Base-by-base conservation (phyloP, 2,113 vertebrate species). In the Xiphias gladius region DNA sequence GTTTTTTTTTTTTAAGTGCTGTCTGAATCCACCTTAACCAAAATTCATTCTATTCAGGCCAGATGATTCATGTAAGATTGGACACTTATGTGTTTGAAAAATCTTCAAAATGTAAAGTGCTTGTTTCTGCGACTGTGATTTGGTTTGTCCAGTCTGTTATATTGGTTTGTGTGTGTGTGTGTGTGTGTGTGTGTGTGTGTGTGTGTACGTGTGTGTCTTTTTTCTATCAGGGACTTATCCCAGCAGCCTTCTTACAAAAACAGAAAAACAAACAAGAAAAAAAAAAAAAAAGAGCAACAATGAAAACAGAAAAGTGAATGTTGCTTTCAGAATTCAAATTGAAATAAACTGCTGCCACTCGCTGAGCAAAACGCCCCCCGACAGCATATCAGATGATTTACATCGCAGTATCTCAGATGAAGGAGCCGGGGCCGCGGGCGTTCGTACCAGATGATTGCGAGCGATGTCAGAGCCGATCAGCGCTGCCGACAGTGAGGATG, bases 41-140 rank as follows among this genome's bases (percentile, higher is more conserved):
- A 55, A 69, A 54, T 19, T 39, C 20, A 28, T 79, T 55, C 37
- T 19, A 71, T 64, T 84, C 61, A 57, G 62, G 13, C 16, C 32
- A n/a, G 58, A 74, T 61, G 55, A 66, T 81, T 70, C 30, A 43
- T 79, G 68, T 48, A 63, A 64, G 67, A 69, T 54, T 61, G 62
- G 79, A 66, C 14, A 14, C 41, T 75, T 55, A 22, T 62, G 73
- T 84, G 83, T 81, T 76, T 73, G 59, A 64, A 78, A 74, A 76
- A 62, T 70, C 54, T 64, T 80, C 20, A 77, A 85, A 85, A 46
- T 86, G 89, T 90, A 66, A 90, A 84, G 77, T 87, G 84, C 54
- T 90, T 77, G 83, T 87, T 88, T 87, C 62, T 85, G 82, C 77
- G 19, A 46, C 74, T 66, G 86, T 89, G 84, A 26, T 86, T 76